Percentiles rank a stretch among this genome's conserved stretches.
Evolutionary conservation across 2,888 invertebrate species (phyloP).

Genomic region (Philonicus albiceps): DNA sequence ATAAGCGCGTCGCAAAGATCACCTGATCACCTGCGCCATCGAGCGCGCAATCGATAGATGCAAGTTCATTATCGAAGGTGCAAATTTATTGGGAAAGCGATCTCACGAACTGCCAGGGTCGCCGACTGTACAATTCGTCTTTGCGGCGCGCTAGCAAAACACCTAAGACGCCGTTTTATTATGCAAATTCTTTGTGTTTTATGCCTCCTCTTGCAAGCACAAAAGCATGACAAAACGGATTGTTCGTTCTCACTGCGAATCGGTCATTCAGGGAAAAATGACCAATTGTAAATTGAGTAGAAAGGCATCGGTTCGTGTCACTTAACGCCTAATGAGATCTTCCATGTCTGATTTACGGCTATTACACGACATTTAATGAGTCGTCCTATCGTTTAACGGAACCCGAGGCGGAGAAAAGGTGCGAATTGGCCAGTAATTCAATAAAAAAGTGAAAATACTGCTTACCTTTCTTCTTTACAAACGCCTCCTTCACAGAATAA

Average conservation of each 20-base stretch:
- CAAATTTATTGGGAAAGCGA: neutral
- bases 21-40: neutral
- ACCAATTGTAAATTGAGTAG: constrained; percentile 30
- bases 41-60: neutral
- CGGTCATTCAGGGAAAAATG: constrained; percentile 2
- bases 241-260: constrained; percentile 11
- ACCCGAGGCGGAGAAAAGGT: neutral
- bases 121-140: neutral
- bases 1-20: neutral
- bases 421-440: neutral
- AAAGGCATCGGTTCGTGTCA: neutral
- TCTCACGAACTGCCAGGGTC: constrained; percentile 5
- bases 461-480: neutral
- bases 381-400: neutral
- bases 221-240: constrained; percentile 22
- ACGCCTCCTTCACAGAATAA: neutral
- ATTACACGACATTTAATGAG: neutral
- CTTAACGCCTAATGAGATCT: constrained; percentile 30
- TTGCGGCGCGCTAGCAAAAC: neutral
- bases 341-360: constrained; percentile 17
- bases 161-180: neutral
- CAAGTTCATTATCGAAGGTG: neutral
- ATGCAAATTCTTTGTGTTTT: constrained; percentile 31
- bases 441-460: neutral
- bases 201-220: constrained; percentile 9